Percentiles rank a stretch among this genome's conserved stretches.
Conservation (phyloP, 2,888 invertebrate species). For the Mamestra brassicae region DNA sequence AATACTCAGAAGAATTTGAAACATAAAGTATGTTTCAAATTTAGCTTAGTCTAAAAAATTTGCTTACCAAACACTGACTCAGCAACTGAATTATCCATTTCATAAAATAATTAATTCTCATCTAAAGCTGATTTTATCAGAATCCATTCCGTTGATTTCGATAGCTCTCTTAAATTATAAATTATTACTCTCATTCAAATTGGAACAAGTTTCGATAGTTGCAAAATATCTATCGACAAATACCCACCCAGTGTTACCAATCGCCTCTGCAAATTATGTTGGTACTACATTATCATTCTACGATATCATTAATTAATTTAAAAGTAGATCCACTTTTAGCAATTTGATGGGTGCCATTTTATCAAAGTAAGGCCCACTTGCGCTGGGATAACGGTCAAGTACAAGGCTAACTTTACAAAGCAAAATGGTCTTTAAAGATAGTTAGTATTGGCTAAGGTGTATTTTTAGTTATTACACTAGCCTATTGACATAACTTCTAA, state of each 20-base stretch:
- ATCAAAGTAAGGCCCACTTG: no score
- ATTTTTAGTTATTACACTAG: no score
- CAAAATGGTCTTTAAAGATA: no score
- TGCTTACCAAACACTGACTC: background rate
- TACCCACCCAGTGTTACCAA: background rate
- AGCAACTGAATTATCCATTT: background rate
- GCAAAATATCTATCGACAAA: background rate
- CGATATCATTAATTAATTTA: background rate
- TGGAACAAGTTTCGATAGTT: background rate
- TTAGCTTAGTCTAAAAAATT: no score
- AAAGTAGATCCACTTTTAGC: no score
- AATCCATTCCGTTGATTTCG: background rate
- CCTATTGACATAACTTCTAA: no score
- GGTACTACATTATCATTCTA: background rate
- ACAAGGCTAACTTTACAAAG: no score
- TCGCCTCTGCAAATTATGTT: background rate
- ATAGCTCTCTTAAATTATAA: slow-evolving; percentile 2
- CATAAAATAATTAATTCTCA: background rate
- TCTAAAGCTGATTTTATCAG: background rate
- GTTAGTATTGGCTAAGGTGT: no score
- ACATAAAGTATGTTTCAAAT: no score
- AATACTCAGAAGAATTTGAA: no score
- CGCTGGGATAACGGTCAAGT: no score
- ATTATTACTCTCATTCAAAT: background rate
- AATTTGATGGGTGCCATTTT: no score